Percentiles rank a stretch among this genome's conserved stretches.
phyloP scores from a whole-genome alignment of 2,888 invertebrate genomes.

The Scaeva pyrastri region DNA sequence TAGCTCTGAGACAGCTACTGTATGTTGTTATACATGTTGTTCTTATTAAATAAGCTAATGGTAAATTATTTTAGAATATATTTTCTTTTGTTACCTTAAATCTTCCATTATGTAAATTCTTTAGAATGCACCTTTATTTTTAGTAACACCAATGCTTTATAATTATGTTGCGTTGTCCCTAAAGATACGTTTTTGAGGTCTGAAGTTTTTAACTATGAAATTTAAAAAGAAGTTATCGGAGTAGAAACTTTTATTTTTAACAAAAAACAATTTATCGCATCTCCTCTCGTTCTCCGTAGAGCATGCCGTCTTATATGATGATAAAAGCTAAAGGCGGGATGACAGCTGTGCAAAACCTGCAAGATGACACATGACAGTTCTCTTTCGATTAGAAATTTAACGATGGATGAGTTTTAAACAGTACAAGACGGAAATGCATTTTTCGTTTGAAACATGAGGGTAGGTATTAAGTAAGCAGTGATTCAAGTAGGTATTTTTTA shows the following conservation, averaged over 20 bases:
- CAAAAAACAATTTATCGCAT: constrained; percentile 78
- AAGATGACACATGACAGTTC: constrained; percentile 35
- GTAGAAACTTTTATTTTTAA: constrained; percentile 78
- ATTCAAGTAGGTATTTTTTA: too few relatives aligned
- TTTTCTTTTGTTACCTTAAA: constrained; percentile 60
- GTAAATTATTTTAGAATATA: constrained; percentile 39
- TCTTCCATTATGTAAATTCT: constrained; percentile 72
- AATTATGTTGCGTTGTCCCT: neutral
- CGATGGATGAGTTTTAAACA: constrained; percentile 10
- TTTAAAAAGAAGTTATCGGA: constrained; percentile 55
- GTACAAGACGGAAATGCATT: constrained; percentile 22
- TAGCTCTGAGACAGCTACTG: constrained; percentile 21
- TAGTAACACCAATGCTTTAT: neutral
- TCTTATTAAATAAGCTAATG: constrained; percentile 7
- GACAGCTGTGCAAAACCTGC: constrained; percentile 52
- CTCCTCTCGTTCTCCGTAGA: constrained; percentile 35
- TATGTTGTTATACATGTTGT: constrained; percentile 26
- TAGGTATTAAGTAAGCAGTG: neutral
- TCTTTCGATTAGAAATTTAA: neutral
- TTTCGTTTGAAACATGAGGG: neutral
- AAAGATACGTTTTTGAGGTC: neutral
- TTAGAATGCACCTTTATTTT: constrained; percentile 11
- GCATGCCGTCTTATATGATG: constrained; percentile 61
- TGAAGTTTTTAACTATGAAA: neutral
- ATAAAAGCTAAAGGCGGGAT: constrained; percentile 20